These are phyloP conservation scores for Microcaecilia unicolor DNA, from an alignment of 2,797 vertebrate genomes.

Conservation along the genomic window DNA sequence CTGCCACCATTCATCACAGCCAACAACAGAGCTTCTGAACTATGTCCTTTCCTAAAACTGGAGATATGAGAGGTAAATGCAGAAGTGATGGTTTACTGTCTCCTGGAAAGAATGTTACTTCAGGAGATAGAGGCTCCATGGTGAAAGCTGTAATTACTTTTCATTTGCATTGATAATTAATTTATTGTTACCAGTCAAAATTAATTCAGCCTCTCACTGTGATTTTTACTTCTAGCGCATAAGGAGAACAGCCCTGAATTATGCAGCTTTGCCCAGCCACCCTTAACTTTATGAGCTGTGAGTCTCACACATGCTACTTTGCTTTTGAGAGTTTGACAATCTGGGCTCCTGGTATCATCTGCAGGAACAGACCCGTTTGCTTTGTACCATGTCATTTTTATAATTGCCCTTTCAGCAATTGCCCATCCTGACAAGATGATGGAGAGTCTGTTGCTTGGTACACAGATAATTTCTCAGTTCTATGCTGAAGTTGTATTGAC, in stretches of 20 bases:
- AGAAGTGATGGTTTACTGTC: too few relatives aligned
- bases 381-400: background rate
- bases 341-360: background rate
- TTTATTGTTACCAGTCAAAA: background rate
- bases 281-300: slow-evolving; percentile 1
- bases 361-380: background rate
- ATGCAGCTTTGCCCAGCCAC: background rate
- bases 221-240: too few relatives aligned
- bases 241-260: background rate
- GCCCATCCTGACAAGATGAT: accelerated
- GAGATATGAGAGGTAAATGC: too few relatives aligned
- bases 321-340: background rate
- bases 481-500: background rate
- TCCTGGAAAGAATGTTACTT: too few relatives aligned
- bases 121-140: too few relatives aligned
- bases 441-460: background rate
- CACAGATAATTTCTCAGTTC: accelerated
- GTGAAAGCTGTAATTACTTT: background rate
- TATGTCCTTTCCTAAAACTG: too few relatives aligned
- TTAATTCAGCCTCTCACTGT: background rate
- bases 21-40: too few relatives aligned
- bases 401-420: background rate
- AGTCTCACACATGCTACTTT: background rate
- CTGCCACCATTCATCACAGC: too few relatives aligned
- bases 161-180: background rate